Base-by-base conservation (phyloP, 2,797 vertebrate genomes). In the Acrossocheilus wenchowensis region DNA sequence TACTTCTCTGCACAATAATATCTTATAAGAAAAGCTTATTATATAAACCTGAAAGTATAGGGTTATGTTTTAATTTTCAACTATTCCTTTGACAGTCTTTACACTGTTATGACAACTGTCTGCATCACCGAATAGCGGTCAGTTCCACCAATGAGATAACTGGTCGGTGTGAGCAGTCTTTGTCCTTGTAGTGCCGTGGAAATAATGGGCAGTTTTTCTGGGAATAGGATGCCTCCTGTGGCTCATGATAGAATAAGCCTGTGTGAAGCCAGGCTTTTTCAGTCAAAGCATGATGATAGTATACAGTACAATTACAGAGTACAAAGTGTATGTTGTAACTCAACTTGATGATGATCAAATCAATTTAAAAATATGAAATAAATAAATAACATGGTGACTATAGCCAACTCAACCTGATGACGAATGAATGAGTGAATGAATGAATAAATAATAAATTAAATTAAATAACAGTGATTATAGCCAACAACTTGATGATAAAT, bases 151-250 rank as follows among this genome's bases (percentile, higher is more conserved):
- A 82, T 48, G 5, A 48, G 81, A 86, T 50, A 64, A 23, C 11
- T 19, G 41, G 21, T 15, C 60, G 1, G 19, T 68, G 48, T 80
- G 15, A 64, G 21, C 78, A 30, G 23, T 45, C n/a, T 54, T 74
- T 79, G 43, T 85, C 50, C 34, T 73, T 36, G 50, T 60, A 71
- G 30, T 54, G 78, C 50, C 50, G 66, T 71, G 62, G 41, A 66
- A 54, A 69, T 43, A 82, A 77, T 48, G 14, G n/a, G 39, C 41
- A 8, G 69, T 83, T 87, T 79, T 48, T 88, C 62, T 89, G 82
- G 87, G 71, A 78, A 87, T 78, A 90, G 90, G 80, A 78, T 90
- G 91, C 93, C 93, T 91, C 94, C 93, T 88, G 90, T 93, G 94
- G 92, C 26, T 82, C 66, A 48, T 72, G 36, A 50, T 83, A 89